Evolutionary conservation across 2,113 vertebrate species (phyloP).

Genomic region (Emydocephalus ijimae): DNA sequence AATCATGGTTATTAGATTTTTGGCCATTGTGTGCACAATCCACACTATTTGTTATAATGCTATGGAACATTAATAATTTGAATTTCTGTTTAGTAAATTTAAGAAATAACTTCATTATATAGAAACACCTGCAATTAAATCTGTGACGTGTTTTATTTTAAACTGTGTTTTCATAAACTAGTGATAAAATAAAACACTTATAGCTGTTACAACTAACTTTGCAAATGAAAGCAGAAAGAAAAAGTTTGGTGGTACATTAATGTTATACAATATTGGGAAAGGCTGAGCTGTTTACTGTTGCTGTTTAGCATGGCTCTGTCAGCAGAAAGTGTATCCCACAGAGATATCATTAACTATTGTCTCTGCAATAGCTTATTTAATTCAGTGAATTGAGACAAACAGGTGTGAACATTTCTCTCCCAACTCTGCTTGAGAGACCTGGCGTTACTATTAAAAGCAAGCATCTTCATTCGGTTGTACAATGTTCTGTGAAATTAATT

Average conservation of each 20-base stretch:
- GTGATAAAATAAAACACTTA: conserved; percentile 4
- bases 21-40: background rate
- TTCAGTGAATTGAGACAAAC: conserved; percentile 41
- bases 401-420: conserved; percentile 34
- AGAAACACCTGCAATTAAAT: background rate
- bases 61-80: background rate
- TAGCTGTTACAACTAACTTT: conserved; percentile 27
- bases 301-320: conserved; percentile 29
- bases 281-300: conserved; percentile 43
- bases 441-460: conserved; percentile 42
- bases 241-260: conserved; percentile 27
- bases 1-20: background rate
- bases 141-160: background rate
- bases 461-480: conserved; percentile 42
- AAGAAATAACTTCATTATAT: background rate
- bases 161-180: background rate
- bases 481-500: conserved; percentile 45
- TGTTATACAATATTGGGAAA: conserved; percentile 6
- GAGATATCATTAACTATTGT: conserved; percentile 26
- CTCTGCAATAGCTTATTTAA: conserved; percentile 34
- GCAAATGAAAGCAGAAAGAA: conserved; percentile 10
- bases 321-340: conserved; percentile 26
- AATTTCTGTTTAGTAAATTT: background rate
- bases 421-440: conserved; percentile 42
- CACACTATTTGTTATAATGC: background rate